These are phyloP conservation scores for Procambarus virginalis DNA, from an alignment of 1,140 invertebrate genomes.

Conservation along the genomic window DNA sequence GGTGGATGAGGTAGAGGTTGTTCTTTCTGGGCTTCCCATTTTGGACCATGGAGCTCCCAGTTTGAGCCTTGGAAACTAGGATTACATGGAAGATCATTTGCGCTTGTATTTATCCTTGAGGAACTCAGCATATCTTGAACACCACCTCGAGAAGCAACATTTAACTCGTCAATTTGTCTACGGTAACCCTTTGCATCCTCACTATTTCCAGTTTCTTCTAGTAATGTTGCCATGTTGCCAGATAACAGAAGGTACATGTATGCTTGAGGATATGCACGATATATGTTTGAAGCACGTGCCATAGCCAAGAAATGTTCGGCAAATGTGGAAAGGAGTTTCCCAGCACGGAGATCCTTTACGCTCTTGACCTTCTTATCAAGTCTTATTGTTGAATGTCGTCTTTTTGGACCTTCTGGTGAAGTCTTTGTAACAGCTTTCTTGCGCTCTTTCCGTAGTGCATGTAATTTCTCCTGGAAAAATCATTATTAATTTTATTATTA, in stretches of 20 bases:
- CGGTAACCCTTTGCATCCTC: constrained; percentile 27
- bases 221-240: constrained; percentile 79
- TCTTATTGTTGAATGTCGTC: constrained; percentile 27
- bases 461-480: constrained; percentile 73
- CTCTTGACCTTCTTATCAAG: constrained; percentile 65
- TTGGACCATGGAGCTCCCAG: constrained; percentile 42
- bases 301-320: constrained; percentile 82
- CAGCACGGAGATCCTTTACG: constrained; percentile 65
- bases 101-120: constrained; percentile 23
- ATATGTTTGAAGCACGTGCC: constrained; percentile 78
- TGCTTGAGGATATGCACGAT: constrained; percentile 78
- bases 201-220: constrained; percentile 75
- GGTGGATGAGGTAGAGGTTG: constrained; percentile 27
- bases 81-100: constrained; percentile 30
- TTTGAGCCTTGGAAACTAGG: constrained; percentile 39
- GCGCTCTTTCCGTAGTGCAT: constrained; percentile 72
- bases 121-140: constrained; percentile 57
- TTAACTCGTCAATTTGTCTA: constrained; percentile 53
- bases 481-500: neutral
- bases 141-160: constrained; percentile 40
- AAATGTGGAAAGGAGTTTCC: constrained; percentile 79
- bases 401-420: neutral
- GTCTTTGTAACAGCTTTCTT: constrained; percentile 49
- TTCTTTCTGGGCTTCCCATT: neutral
- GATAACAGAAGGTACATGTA: constrained; percentile 82